Evolutionary conservation across 2,797 vertebrate genomes (phyloP).

Genomic region (Crotalus adamanteus): DNA sequence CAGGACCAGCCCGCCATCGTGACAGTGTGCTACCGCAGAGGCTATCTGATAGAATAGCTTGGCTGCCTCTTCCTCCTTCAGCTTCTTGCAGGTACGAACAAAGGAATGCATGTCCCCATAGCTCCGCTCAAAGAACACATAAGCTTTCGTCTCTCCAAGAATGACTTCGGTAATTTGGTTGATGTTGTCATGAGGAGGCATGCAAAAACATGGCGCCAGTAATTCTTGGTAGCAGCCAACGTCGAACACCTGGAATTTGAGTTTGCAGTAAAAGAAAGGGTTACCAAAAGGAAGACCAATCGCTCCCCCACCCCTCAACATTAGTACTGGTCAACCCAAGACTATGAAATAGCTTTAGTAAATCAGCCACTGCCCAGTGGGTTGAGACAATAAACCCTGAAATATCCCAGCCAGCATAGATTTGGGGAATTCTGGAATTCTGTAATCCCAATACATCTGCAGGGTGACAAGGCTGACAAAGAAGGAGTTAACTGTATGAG

Average conservation of each 20-base stretch:
- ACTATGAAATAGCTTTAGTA: background rate
- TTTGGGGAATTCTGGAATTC: background rate
- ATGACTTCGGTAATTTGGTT: conserved; percentile 98
- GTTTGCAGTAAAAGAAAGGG: conserved; percentile 43
- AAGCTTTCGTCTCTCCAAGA: conserved; percentile 93
- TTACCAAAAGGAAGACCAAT: conserved; percentile 42
- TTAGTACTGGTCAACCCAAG: background rate
- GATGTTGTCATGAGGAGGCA: conserved; percentile 94
- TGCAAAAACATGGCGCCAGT: conserved; percentile 93
- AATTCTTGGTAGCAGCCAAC: conserved; percentile 96
- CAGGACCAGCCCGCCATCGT: conserved; percentile 94
- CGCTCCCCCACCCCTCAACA: background rate
- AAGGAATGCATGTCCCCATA: conserved; percentile 99
- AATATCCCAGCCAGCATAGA: background rate
- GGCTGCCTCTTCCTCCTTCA: conserved; percentile 96
- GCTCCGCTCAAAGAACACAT: conserved; percentile 97
- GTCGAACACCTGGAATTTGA: conserved; percentile 86
- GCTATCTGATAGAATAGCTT: conserved; percentile 97
- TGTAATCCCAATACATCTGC: background rate
- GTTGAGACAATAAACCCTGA: background rate
- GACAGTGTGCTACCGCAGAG: conserved; percentile 96
- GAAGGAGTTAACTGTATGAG: background rate
- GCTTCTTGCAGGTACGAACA: conserved; percentile 97
- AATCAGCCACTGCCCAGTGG: background rate
- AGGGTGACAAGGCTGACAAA: background rate